These are phyloP conservation scores for Meandrina meandrites DNA, from an alignment of 92 coral and sea anemone species.

Conservation along the genomic window DNA sequence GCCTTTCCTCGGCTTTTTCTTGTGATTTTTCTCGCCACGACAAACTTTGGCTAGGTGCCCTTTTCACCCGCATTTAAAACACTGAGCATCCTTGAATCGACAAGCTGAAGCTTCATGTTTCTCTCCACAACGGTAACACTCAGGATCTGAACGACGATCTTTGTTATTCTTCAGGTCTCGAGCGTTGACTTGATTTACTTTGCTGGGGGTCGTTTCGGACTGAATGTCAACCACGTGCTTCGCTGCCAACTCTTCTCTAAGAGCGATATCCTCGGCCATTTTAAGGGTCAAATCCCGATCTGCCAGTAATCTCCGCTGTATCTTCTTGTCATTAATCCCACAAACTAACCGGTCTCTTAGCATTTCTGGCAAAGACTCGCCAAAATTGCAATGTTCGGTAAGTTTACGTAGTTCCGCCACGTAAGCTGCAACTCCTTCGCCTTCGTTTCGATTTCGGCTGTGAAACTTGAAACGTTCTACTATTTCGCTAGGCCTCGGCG, in stretches of 20 bases:
- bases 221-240: slow-evolving; percentile 36
- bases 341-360: slow-evolving; percentile 48
- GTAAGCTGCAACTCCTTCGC: slow-evolving; percentile 33
- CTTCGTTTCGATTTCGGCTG: slow-evolving; percentile 36
- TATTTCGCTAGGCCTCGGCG: too few species aligned
- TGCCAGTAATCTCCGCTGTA: slow-evolving; percentile 42
- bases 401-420: slow-evolving; percentile 7
- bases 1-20: background rate
- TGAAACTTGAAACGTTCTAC: slow-evolving; percentile 61
- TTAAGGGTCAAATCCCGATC: slow-evolving; percentile 36
- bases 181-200: background rate
- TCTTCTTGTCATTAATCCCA: slow-evolving; percentile 42
- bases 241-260: slow-evolving; percentile 21
- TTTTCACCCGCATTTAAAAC: slow-evolving; percentile 47
- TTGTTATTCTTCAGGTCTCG: background rate
- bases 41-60: slow-evolving; percentile 65
- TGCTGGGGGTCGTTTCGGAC: slow-evolving; percentile 26
- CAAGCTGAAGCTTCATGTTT: slow-evolving; percentile 51
- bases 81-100: slow-evolving; percentile 48
- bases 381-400: too few species aligned
- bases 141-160: background rate
- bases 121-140: slow-evolving; percentile 60
- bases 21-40: background rate
- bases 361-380: slow-evolving; percentile 15
- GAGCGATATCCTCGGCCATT: slow-evolving; percentile 39